Percentiles rank a stretch among this genome's conserved stretches.
These are phyloP conservation scores for Drosophila ochracea DNA, from an alignment of 2,888 invertebrate species.

Conservation along the genomic window DNA sequence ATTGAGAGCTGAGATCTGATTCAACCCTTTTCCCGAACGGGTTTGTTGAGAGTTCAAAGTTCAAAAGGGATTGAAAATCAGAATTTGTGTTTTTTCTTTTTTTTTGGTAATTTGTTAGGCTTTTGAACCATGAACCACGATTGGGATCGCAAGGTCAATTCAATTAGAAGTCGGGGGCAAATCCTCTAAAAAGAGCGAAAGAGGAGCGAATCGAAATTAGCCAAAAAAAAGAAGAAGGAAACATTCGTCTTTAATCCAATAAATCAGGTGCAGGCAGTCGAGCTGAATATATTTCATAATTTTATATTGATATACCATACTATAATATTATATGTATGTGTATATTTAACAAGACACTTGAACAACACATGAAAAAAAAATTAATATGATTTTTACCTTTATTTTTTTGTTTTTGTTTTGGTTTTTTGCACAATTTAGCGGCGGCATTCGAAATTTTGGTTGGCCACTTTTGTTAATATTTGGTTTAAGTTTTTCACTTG, in stretches of 20 bases:
- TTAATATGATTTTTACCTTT: slow-evolving; percentile 5
- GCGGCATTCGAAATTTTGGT: slow-evolving; percentile 65
- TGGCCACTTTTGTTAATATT: slow-evolving; percentile 21
- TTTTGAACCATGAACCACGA: slow-evolving; percentile 17
- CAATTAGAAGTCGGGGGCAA: slow-evolving; percentile 3
- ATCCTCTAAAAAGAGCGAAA: not conserved
- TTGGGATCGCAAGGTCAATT: slow-evolving; percentile 33
- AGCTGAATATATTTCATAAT: not conserved
- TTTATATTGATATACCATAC: slow-evolving; percentile 1
- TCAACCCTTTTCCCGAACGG: slow-evolving; percentile 30
- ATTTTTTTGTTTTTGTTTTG: slow-evolving; percentile 51
- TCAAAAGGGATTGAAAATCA: slow-evolving; percentile 22
- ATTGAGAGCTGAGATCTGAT: not conserved
- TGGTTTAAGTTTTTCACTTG: slow-evolving; percentile 41
- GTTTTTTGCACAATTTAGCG: slow-evolving; percentile 63
- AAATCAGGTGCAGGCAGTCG: not conserved
- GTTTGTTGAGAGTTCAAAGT: slow-evolving; percentile 33
- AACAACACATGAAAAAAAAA: slow-evolving; percentile 47
- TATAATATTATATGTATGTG: not conserved
- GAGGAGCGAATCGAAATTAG: not conserved
- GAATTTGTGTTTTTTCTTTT: not conserved
- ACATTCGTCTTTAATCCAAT: slow-evolving; percentile 34
- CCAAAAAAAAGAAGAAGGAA: not conserved
- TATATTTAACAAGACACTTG: slow-evolving; percentile 29
- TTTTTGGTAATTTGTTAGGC: slow-evolving; percentile 15